Evolutionary conservation across 1,140 invertebrate genomes (phyloP), one percentile per base, ranked within the genome.

Genomic region (Tetragnatha versicolor): DNA sequence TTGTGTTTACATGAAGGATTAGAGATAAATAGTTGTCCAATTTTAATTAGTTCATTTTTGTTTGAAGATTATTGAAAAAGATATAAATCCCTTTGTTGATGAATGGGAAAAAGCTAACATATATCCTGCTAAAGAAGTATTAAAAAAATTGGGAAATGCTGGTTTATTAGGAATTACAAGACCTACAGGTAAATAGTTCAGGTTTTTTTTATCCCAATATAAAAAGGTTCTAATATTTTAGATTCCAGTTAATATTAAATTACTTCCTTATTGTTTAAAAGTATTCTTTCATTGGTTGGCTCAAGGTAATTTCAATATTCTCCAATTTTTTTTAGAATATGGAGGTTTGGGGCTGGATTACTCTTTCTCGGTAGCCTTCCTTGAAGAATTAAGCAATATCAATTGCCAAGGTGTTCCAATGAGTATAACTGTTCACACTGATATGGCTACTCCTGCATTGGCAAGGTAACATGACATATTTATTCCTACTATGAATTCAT

Each of bases 81-180:
- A 90, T 25, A 89, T 90, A 33, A 90, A 91, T 84, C 90, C 90
- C 22, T 85, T 85, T 85, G 88, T 90, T 22, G 88, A 90, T 81
- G 81, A 89, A 82, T 90, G 89, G 89, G 89, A 90, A 81, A 82
- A 81, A 45, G 83, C 84, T 31, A 83, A 84, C 47, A 80, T 81
- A 53, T 90, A 88, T 84, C 89, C 89, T 33, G 88, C 87, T 5
- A 87, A 89, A 82, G 73, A 86, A 79, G 83, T 90, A 3, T 90
- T 90, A 80, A 89, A 89, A 82, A 88, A 87, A 79, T 81, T 91
- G 3, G 90, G 88, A 58, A 63, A 86, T 29, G 87, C 88, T 79
- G 89, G 89, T 4, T 84, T 90, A 35, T 83, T 90, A 4, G 90
- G 90, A 29, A 86, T 90, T 3, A 87, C 85, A 70, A 88, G 87